Evolutionary conservation across 1,140 invertebrate genomes (phyloP).

Genomic region (Pseudoatta argentina): DNA sequence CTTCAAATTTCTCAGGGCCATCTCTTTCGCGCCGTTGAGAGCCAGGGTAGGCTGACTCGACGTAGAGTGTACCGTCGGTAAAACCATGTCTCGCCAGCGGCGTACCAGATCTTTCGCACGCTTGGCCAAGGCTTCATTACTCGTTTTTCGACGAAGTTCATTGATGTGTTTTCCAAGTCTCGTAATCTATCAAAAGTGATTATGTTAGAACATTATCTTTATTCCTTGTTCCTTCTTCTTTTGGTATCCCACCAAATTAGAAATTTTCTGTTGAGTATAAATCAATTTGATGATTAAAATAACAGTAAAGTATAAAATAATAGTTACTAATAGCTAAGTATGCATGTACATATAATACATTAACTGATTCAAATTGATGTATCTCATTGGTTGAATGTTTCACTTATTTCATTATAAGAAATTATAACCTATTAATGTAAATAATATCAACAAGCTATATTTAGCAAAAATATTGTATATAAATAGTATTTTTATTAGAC

Average conservation of each 20-base stretch:
- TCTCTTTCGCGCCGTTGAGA: conserved; percentile 84
- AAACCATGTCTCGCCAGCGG: conserved; percentile 94
- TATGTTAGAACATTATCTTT: neutral
- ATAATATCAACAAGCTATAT: neutral
- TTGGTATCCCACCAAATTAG: neutral
- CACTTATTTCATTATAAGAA: neutral
- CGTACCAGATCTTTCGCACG: conserved; percentile 96
- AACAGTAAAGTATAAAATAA: neutral
- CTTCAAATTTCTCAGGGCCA: conserved; percentile 80
- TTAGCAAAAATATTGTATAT: neutral
- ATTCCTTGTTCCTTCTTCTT: neutral
- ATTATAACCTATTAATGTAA: conserved; percentile 5
- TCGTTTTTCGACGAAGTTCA: conserved; percentile 94
- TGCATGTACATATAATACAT: neutral
- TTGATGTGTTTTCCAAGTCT: conserved; percentile 97
- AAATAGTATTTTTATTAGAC: neutral
- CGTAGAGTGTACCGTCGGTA: conserved; percentile 87
- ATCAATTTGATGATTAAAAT: neutral
- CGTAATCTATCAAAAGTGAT: conserved; percentile 88
- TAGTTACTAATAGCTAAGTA: too few species aligned
- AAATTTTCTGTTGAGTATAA: neutral
- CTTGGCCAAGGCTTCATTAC: conserved; percentile 93
- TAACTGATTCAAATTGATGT: neutral
- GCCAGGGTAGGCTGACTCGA: conserved; percentile 80
- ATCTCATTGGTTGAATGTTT: neutral